Base-by-base conservation (phyloP, 1,140 invertebrate genomes). In the Anoplophora glabripennis region DNA sequence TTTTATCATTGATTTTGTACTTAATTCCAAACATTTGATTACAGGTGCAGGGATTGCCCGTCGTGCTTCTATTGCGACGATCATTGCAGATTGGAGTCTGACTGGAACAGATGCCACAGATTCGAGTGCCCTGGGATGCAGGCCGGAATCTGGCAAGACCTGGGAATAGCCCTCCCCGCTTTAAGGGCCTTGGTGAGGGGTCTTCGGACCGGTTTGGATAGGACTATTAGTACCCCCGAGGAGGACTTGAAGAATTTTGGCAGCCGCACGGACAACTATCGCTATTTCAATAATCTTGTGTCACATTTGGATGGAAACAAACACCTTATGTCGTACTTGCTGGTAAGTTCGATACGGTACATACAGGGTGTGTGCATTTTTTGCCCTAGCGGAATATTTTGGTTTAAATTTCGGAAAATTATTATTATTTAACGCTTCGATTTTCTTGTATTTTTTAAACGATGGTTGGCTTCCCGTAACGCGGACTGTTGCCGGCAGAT, bases 151-250 rank as follows among this genome's bases (percentile, higher is more conserved):
- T 84, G 87, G 73, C 75, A 80, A 36, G 81, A 83, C 46, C 81
- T 92, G 45, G 91, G 91, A 7, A 87, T 92, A 62, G 88, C 85
- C 28, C 88, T 92, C 75, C 79, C 92, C 45, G 87, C 85, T 53
- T 69, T 90, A 35, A 83, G 87, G 76, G 81, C 84, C 41, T 74
- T 87, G 14, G 68, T 88, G 15, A 77, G 76, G 40, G 77, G 76
- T 18, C 59, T 72, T 35, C 71, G 70, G 46, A 76, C 73, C 4
- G 63, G 62, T 7, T 76, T 80, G 53, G 65, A 41, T 41, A 48
- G 53, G 4, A 68, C 64, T 56, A 76, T 78, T 54, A 74, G 77
- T 47, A 65, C 75, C 57, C 69, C 76, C 44, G 74, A 78, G 61
- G 68, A 71, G 10, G 69, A 79, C 57, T 57, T 76, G 40, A 78